These are phyloP conservation scores for Apogon talboti DNA, from an alignment of 2,797 vertebrate genomes.

Conservation along the genomic window DNA sequence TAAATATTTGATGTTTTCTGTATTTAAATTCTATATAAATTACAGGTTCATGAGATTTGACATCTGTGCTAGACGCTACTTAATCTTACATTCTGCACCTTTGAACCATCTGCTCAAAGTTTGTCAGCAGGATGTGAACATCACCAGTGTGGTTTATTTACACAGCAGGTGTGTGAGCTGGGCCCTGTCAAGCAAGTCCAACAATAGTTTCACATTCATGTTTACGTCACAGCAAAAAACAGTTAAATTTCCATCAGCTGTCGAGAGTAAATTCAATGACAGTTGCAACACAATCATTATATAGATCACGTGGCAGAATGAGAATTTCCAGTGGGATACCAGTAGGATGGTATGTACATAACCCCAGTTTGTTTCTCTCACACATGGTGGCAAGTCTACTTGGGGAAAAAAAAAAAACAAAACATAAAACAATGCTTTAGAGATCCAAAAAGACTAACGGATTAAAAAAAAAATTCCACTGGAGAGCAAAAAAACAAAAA, in stretches of 20 bases:
- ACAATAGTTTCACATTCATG: constrained; percentile 54
- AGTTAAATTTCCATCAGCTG: constrained; percentile 3
- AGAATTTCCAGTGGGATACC: constrained; percentile 3
- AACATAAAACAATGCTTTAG: too few relatives aligned
- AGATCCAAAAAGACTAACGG: too few relatives aligned
- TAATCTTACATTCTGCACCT: not conserved
- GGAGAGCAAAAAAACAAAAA: too few relatives aligned
- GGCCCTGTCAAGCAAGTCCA: constrained; percentile 1
- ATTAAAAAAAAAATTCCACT: too few relatives aligned
- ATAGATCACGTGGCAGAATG: constrained; percentile 16
- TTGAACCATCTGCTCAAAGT: constrained; percentile 22
- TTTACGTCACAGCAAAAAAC: constrained; percentile 23
- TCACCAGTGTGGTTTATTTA: constrained; percentile 3
- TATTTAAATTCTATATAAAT: too few relatives aligned
- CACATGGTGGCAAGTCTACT: too few relatives aligned
- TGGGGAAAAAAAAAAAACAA: too few relatives aligned
- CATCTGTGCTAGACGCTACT: too few relatives aligned
- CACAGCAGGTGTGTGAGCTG: constrained; percentile 24
- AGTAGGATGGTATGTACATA: too few relatives aligned
- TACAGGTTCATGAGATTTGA: too few relatives aligned
- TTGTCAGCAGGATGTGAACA: constrained; percentile 26
- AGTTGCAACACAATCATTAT: constrained; percentile 21
- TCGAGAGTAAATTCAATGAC: constrained; percentile 11
- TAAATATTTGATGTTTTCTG: too few relatives aligned
- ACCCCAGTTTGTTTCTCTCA: too few relatives aligned